Base-by-base conservation (phyloP, 1,140 invertebrate species). In the Psix sp. region DNA sequence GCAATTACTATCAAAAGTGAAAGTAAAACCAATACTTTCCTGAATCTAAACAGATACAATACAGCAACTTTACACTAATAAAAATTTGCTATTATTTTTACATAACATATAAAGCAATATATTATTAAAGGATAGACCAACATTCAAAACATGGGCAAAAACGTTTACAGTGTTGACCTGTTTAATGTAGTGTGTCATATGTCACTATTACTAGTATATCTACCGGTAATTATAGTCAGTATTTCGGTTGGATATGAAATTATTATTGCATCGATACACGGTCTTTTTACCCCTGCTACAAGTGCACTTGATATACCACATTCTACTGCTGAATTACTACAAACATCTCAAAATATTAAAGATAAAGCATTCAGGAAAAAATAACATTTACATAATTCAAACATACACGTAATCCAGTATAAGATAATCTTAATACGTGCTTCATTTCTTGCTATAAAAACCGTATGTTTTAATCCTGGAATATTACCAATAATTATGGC, bases 301-400 rank as follows among this genome's bases (percentile, higher is more conserved):
- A 54, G 40, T 54, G 36, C 49, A 36, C 49, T 54, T 36, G 40
- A 54, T 54, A 54, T 36, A 40, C 49, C 49, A 15, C 49, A 35
- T 54, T 24, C 49, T 54, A 54, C 40, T 40, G 49, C 49, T 40
- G 49, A 54, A 40, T 54, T 54, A 18, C 40, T 54, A 11, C 39
- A 54, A 36, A 54, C 40, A 11, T 54, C 49, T 54, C 40, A 36
- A 36, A 54, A 54, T 54, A 54, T 54, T 40, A 54, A 40, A 36
- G 49, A 54, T 54, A 54, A 11, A 54, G 49, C 49, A 40, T 54
- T 40, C 49, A 54, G 49, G 36, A 54, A 54, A 54, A 40, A 54
- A 35, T 54, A 40, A 21, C 36, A 36, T 54, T 54, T 11, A 54
- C 11, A 54, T 11, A 54, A 54, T 40, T 54, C 40, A 54, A 51